Base-by-base conservation (phyloP, 2,797 vertebrate species). In the Xenops minutus region DNA sequence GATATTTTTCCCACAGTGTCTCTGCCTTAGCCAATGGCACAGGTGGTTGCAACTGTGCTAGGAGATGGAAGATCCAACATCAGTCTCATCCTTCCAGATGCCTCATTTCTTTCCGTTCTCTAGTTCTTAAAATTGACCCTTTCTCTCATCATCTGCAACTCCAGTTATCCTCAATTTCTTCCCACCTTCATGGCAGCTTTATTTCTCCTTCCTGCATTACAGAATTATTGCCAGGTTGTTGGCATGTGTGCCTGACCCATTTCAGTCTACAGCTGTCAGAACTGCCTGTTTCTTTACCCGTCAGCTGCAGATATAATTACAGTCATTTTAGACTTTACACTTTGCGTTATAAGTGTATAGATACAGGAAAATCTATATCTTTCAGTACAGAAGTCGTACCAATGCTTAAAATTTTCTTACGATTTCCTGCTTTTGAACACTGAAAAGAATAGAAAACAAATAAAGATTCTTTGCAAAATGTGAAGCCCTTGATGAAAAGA, bases 61-160 rank as follows among this genome's bases (percentile, higher is more conserved):
- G 15, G 11, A 15, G 7, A 39, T 67, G 36, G 22, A 59, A 27
- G 24, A 62, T 68, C 27, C 27, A n/a, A 1, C 0, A 0, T 17
- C 36, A 27, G 7, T 34, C 36, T 59, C 67, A 13, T 52, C 27
- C 22, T 62, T 69, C 18, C 39, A 55, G 30, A 24, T 0, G 3
- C 6, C 19, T 89, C 3, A 0, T 49, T 91, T 63, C 44, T 63
- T 16, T 56, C 32, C 81, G 20, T 76, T 73, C 23, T 61, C 23
- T 72, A 32, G 1, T 39, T 79, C 54, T 68, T 56, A 63, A 52
- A 76, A 64, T 4, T 44, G 11, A 32, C 26, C 72, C 12, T 10
- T 68, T 1, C 23, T 34, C 18, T 76, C 22, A 39, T 64, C 8
- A 19, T 64, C 24, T 32, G 30, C 3, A 19, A 10, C 36, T 77